These are phyloP conservation scores for Latrodectus hesperus DNA, from an alignment of 2,888 invertebrate genomes.

Conservation along the genomic window DNA sequence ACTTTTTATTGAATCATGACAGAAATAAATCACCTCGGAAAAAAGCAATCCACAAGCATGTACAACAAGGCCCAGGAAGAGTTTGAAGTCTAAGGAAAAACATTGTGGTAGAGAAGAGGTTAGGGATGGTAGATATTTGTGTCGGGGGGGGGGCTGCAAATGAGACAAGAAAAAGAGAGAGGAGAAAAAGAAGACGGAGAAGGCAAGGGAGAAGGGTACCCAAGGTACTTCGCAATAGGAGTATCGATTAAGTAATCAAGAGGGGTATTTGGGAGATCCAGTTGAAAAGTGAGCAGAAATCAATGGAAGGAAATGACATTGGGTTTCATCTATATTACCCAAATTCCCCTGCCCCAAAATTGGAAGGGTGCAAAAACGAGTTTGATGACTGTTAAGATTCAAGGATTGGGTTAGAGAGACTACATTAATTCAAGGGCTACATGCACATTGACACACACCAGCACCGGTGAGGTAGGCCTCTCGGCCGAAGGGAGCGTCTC, in stretches of 20 bases:
- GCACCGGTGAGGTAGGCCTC: conserved; percentile 32
- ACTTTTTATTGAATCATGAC: conserved; percentile 1
- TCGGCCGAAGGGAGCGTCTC: neutral
- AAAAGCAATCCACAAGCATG: conserved; percentile 28
- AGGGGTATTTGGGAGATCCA: conserved; percentile 61
- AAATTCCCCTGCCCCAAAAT: conserved; percentile 63
- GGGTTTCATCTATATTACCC: conserved; percentile 70
- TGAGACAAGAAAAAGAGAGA: conserved; percentile 33
- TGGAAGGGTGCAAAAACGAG: conserved; percentile 66
- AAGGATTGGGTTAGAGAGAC: conserved; percentile 61
- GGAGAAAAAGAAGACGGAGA: conserved; percentile 62
- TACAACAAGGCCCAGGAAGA: conserved; percentile 36
- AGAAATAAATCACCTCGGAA: conserved; percentile 54
- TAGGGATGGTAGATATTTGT: conserved; percentile 62
- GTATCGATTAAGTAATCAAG: conserved; percentile 70
- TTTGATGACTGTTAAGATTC: conserved; percentile 67
- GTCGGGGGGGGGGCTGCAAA: conserved; percentile 25
- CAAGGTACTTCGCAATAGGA: conserved; percentile 38
- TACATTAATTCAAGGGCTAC: conserved; percentile 68
- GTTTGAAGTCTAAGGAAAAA: conserved; percentile 23
- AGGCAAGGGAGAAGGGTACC: conserved; percentile 7
- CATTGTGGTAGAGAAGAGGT: conserved; percentile 43
- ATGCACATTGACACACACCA: conserved; percentile 60
- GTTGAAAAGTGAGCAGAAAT: conserved; percentile 70
- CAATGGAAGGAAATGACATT: conserved; percentile 69